phyloP scores from a whole-genome alignment of 2,113 vertebrate species.

The Mugil cephalus region DNA sequence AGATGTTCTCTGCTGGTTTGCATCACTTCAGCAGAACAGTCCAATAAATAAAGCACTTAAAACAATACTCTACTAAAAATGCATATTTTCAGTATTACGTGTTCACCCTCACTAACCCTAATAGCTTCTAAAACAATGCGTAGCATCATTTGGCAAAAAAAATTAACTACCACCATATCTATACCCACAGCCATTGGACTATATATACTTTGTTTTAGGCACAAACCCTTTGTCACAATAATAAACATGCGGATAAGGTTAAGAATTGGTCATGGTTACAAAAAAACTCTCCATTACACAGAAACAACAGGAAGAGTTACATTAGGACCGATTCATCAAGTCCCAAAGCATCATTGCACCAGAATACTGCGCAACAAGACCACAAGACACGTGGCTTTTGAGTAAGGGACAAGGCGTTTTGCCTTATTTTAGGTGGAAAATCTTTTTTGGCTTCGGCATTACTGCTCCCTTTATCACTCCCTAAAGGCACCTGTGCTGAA shows the following conservation, averaged over 20 bases:
- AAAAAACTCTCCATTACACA: too few species aligned
- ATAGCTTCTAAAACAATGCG: too few species aligned
- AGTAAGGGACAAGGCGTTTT: constrained; percentile 5
- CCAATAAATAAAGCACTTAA: not conserved
- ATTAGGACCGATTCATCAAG: not conserved
- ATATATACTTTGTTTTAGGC: not conserved
- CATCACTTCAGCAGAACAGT: constrained; percentile 1
- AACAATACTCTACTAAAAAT: not conserved
- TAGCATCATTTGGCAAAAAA: too few species aligned
- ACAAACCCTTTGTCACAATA: too few species aligned
- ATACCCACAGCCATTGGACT: too few species aligned
- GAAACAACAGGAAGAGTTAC: not conserved
- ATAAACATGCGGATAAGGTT: too few species aligned
- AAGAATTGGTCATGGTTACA: too few species aligned
- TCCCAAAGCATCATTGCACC: not conserved
- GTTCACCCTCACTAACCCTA: not conserved
- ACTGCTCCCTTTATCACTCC: constrained; percentile 29
- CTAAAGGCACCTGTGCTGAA: constrained; percentile 37
- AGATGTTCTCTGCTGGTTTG: too few species aligned
- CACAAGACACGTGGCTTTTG: constrained; percentile 21
- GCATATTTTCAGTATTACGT: not conserved
- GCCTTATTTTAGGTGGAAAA: constrained; percentile 58
- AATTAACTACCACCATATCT: too few species aligned
- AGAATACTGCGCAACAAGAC: not conserved
- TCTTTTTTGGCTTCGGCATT: constrained; percentile 30